Evolutionary conservation across 2,113 vertebrate genomes (phyloP).

Genomic region (Oceanodroma tethys): DNA sequence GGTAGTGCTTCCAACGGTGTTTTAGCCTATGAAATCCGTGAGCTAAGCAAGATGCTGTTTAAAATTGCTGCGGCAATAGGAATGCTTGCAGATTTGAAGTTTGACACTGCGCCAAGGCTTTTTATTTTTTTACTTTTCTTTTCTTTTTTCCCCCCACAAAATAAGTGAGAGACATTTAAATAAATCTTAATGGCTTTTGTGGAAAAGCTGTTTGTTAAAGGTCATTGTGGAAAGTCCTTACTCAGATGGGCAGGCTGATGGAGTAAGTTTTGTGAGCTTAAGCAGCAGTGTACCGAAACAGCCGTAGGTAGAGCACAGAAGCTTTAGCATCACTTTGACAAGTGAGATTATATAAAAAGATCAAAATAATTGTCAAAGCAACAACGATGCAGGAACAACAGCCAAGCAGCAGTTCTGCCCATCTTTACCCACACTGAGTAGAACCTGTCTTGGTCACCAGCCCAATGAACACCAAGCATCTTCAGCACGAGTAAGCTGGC

Average conservation of each 20-base stretch:
- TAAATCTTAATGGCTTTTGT: background rate
- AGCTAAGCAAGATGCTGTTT: background rate
- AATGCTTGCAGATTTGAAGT: background rate
- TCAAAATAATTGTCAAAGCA: background rate
- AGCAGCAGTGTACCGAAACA: background rate
- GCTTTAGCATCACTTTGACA: background rate
- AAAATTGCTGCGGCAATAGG: background rate
- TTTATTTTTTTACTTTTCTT: background rate
- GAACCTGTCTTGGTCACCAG: background rate
- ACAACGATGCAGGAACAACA: background rate
- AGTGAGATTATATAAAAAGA: background rate
- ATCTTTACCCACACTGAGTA: background rate
- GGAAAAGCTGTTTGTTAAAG: background rate
- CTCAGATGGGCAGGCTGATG: background rate
- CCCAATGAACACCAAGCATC: background rate
- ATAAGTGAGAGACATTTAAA: background rate
- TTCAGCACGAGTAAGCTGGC: background rate
- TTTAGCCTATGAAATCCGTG: background rate
- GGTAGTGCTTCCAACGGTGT: background rate
- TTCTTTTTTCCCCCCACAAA: background rate
- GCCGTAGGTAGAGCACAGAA: background rate
- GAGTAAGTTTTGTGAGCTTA: background rate
- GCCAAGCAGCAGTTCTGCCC: background rate
- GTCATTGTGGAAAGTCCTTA: background rate
- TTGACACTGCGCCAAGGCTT: background rate